phyloP scores from a whole-genome alignment of 2,113 vertebrate genomes.

The Dasyprocta punctata region DNA sequence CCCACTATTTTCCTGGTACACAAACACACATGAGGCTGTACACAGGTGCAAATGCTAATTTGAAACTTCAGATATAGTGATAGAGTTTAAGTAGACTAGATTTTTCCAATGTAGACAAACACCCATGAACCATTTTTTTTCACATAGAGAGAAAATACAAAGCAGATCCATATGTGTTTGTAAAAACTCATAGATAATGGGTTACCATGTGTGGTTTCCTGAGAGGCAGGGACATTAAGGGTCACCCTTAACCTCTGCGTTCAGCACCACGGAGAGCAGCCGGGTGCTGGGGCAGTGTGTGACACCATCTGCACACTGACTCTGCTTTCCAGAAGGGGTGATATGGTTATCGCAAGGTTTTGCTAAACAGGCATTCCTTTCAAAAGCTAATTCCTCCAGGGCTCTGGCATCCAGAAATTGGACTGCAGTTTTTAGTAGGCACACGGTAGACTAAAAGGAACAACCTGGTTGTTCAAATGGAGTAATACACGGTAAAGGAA shows the following conservation, averaged over 20 bases:
- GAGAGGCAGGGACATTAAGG: background rate
- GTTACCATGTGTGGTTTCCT: background rate
- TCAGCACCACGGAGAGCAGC: constrained; percentile 76
- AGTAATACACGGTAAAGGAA: constrained; percentile 18
- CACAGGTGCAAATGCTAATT: background rate
- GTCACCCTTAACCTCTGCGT: background rate
- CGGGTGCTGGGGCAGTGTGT: fast-evolving
- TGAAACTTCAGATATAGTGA: constrained; percentile 14
- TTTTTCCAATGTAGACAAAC: background rate
- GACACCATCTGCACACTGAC: background rate
- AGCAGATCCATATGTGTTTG: constrained; percentile 17
- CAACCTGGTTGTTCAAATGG: background rate
- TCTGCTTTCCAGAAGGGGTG: background rate
- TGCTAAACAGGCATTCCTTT: constrained; percentile 39
- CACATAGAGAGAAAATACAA: background rate
- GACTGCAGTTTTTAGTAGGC: background rate
- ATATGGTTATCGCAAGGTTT: background rate
- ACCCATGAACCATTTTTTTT: background rate
- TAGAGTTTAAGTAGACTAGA: constrained; percentile 7
- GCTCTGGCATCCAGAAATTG: background rate
- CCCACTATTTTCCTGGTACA: background rate
- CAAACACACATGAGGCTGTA: background rate
- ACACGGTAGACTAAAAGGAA: background rate
- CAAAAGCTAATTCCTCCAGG: background rate
- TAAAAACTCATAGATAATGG: background rate